phyloP scores from a whole-genome alignment of 2,888 invertebrate species.

The Rhopalosiphum nymphaeae region DNA sequence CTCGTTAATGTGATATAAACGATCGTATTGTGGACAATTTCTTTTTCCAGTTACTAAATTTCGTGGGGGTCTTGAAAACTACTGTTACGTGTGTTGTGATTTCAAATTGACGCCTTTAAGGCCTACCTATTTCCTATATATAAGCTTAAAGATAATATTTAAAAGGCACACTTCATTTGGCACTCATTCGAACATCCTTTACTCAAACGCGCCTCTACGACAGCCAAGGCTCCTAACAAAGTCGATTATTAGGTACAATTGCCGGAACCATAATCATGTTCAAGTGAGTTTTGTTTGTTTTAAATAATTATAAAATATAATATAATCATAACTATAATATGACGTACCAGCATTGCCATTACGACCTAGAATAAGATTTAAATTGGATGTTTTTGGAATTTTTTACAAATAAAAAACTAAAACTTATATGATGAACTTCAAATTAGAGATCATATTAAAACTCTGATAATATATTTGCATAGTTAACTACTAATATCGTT shows the following conservation, averaged over 20 bases:
- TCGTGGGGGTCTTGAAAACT: not conserved
- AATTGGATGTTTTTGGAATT: not conserved
- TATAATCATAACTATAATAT: no score
- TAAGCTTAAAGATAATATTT: not conserved
- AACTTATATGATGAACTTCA: not conserved
- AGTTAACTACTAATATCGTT: not conserved
- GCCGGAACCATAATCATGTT: not conserved
- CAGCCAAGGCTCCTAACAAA: not conserved
- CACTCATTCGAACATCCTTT: constrained; percentile 12
- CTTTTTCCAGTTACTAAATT: not conserved
- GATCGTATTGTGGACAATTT: not conserved
- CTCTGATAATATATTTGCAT: not conserved
- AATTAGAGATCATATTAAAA: not conserved
- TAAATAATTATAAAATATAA: not conserved
- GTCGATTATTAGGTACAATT: not conserved
- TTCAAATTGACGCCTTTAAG: not conserved
- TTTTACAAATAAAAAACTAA: not conserved
- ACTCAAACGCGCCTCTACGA: not conserved
- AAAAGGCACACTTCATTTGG: not conserved
- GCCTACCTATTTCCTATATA: not conserved
- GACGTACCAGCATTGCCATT: not conserved
- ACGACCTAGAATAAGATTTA: not conserved
- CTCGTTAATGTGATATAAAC: constrained; percentile 6
- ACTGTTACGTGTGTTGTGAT: not conserved
- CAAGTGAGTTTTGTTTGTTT: not conserved